Evolutionary conservation across 2,113 vertebrate genomes (phyloP).

Genomic region (Lamprotornis superbus): DNA sequence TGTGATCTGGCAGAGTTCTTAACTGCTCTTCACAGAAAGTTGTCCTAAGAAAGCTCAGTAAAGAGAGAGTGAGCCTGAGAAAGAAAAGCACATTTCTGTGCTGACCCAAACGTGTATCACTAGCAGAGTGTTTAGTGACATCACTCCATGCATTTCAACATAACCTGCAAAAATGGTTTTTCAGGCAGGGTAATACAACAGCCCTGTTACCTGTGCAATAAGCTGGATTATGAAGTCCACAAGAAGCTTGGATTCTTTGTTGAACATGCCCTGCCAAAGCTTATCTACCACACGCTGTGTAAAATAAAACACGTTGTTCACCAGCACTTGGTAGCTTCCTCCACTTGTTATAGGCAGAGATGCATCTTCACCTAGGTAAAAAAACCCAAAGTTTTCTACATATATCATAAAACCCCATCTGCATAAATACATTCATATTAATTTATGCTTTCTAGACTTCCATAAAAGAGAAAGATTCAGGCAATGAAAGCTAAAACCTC

Average conservation of each 20-base stretch:
- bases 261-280: conserved; percentile 99
- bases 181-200: background rate
- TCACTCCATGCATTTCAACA: background rate
- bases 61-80: background rate
- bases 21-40: background rate
- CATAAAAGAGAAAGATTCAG: background rate
- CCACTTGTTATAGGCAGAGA: conserved; percentile 93
- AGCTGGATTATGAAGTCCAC: conserved; percentile 98
- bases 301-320: conserved; percentile 99
- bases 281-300: conserved; percentile 98
- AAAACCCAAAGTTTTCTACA: background rate
- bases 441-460: background rate
- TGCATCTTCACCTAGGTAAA: conserved; percentile 89
- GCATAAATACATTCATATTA: background rate
- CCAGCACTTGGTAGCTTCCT: conserved; percentile 94
- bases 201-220: conserved; percentile 89
- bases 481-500: background rate
- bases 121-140: background rate
- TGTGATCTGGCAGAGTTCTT: background rate
- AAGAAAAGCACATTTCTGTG: background rate
- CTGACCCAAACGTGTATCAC: background rate
- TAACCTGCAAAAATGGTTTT: background rate
- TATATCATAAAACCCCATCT: background rate
- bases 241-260: conserved; percentile 97
- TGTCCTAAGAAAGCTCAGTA: background rate